Evolutionary conservation across 2,888 invertebrate genomes (phyloP).

Genomic region (Acanthosepion pharaonis): DNA sequence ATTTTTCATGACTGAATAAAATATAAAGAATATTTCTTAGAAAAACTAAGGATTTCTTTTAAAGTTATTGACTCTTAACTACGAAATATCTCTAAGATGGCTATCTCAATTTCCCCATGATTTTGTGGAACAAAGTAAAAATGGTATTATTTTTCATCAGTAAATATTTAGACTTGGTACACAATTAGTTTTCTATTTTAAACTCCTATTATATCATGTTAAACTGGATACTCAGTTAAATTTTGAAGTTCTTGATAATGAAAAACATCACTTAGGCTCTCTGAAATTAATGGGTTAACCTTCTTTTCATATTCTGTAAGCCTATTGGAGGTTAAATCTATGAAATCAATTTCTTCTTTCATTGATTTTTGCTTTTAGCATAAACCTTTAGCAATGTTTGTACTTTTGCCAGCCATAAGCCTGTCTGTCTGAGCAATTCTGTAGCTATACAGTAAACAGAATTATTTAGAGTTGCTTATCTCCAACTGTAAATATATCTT

Average conservation of each 20-base stretch:
- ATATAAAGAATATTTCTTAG: too few species aligned
- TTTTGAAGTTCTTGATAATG: background rate
- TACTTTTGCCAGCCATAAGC: background rate
- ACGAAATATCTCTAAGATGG: too few species aligned
- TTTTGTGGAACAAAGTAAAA: too few species aligned
- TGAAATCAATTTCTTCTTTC: background rate
- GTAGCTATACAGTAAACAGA: background rate
- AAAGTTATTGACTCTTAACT: too few species aligned
- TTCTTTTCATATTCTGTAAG: background rate
- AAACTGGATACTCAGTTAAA: background rate
- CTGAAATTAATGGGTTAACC: too few species aligned
- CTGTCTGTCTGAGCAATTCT: background rate
- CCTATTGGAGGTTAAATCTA: background rate
- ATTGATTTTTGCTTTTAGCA: background rate
- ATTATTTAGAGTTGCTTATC: background rate
- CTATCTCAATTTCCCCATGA: too few species aligned
- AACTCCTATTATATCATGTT: background rate
- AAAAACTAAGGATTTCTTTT: too few species aligned
- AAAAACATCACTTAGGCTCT: too few species aligned
- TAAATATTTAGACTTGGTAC: background rate
- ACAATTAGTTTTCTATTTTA: background rate
- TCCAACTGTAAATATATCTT: background rate
- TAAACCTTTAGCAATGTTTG: background rate
- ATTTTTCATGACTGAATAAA: too few species aligned
- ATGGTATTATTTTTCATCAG: background rate